Conservation (phyloP, 2,113 vertebrate species). For the Rhombomys opimus region DNA sequence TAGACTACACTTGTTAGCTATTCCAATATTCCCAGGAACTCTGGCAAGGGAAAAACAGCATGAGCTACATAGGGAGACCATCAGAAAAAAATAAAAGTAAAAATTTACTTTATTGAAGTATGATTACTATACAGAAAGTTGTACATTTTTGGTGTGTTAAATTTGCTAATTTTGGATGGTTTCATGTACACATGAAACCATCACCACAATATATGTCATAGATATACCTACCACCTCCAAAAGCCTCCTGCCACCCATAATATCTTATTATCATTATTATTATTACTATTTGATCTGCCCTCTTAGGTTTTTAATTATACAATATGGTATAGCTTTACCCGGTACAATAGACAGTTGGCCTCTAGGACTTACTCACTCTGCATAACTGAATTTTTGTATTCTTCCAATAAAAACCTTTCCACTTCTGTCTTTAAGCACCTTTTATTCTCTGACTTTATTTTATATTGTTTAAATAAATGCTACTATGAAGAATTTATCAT, state of each 20-base stretch:
- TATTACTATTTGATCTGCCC: neutral
- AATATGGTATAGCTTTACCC: neutral
- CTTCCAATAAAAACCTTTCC: neutral
- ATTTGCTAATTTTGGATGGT: neutral
- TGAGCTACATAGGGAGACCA: neutral
- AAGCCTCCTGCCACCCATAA: neutral
- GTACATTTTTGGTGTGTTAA: neutral
- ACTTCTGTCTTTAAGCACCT: neutral
- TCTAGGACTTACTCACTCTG: neutral
- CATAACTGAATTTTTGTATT: neutral
- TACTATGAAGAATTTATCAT: neutral
- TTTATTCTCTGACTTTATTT: neutral
- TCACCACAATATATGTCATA: neutral
- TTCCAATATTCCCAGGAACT: neutral
- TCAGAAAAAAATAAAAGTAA: neutral
- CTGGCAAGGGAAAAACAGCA: neutral
- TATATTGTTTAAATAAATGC: neutral
- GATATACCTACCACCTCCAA: neutral
- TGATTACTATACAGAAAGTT: neutral
- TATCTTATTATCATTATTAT: neutral
- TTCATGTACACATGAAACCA: neutral
- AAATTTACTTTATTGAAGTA: neutral
- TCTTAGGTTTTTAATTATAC: neutral
- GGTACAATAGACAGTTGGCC: neutral
- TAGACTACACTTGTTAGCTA: neutral